Conservation (phyloP, 2,888 invertebrate species). For the Mythimna loreyi region DNA sequence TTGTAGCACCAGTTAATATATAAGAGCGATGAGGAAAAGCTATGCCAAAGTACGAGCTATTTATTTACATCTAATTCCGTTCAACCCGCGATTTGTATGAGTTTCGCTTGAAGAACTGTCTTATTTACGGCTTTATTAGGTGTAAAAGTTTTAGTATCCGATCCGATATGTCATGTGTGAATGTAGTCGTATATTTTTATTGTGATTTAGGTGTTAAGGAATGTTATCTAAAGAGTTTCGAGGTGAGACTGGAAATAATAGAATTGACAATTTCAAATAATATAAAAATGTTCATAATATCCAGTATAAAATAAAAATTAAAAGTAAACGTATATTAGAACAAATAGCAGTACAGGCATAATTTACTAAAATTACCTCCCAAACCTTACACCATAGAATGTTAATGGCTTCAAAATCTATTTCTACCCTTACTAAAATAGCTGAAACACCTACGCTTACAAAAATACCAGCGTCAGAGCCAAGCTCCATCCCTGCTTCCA, state of each 20-base stretch:
- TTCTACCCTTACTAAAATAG: slow-evolving; percentile 42
- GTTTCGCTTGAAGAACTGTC: slow-evolving; percentile 19
- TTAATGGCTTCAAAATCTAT: slow-evolving; percentile 33
- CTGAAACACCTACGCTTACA: slow-evolving; percentile 22
- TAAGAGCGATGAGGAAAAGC: slow-evolving; percentile 42
- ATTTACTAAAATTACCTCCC: not conserved
- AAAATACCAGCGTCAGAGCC: slow-evolving; percentile 33
- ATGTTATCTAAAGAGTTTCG: not conserved
- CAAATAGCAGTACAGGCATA: not conserved
- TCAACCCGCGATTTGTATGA: slow-evolving; percentile 8
- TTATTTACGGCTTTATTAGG: slow-evolving; percentile 23
- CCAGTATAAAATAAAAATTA: not conserved
- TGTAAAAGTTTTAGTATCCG: slow-evolving; percentile 45
- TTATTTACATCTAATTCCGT: slow-evolving; percentile 18
- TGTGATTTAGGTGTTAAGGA: slow-evolving; percentile 16
- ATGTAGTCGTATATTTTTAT: slow-evolving; percentile 40
- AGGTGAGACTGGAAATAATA: not conserved
- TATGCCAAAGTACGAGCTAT: slow-evolving; percentile 9
- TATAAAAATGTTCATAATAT: not conserved
- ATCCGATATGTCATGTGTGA: slow-evolving; percentile 23
- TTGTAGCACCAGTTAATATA: too few relatives aligned
- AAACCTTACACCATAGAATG: not conserved
- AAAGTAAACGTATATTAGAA: too few relatives aligned
- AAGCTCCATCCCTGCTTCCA: slow-evolving; percentile 51
- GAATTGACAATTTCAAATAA: not conserved